Percentiles rank a stretch among this genome's conserved stretches.
Evolutionary conservation across 1,140 invertebrate genomes (phyloP).

Genomic region (Papilio glaucus): DNA sequence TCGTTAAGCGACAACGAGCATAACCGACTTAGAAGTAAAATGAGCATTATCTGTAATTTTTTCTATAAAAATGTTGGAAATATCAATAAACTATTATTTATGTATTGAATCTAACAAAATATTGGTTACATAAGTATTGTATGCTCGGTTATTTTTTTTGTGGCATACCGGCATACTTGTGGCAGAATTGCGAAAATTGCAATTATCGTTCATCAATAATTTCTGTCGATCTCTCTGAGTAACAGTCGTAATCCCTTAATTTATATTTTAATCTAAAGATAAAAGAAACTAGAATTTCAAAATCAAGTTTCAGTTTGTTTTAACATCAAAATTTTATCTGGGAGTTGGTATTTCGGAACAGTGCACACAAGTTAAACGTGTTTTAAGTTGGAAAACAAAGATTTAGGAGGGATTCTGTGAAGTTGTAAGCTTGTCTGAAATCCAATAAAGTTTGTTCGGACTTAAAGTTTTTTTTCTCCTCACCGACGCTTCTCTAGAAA

Average conservation of each 20-base stretch:
- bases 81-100: no score
- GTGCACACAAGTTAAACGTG: conserved; percentile 19
- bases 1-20: no score
- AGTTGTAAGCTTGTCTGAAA: conserved; percentile 17
- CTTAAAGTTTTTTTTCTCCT: neutral
- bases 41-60: no score
- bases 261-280: neutral
- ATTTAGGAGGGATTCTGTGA: conserved; percentile 21
- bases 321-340: neutral
- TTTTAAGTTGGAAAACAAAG: conserved; percentile 26
- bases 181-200: no score
- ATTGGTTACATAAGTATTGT: no score
- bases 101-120: no score
- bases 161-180: no score
- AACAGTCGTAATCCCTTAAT: neutral
- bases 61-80: no score
- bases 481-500: neutral
- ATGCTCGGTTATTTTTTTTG: no score
- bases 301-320: neutral
- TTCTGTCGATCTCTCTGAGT: no score
- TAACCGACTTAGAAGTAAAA: no score
- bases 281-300: neutral
- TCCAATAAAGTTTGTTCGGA: conserved; percentile 1
- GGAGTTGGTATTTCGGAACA: conserved; percentile 20
- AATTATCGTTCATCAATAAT: no score